phyloP scores from a whole-genome alignment of 1,140 invertebrate species.

The Cepaea nemoralis region DNA sequence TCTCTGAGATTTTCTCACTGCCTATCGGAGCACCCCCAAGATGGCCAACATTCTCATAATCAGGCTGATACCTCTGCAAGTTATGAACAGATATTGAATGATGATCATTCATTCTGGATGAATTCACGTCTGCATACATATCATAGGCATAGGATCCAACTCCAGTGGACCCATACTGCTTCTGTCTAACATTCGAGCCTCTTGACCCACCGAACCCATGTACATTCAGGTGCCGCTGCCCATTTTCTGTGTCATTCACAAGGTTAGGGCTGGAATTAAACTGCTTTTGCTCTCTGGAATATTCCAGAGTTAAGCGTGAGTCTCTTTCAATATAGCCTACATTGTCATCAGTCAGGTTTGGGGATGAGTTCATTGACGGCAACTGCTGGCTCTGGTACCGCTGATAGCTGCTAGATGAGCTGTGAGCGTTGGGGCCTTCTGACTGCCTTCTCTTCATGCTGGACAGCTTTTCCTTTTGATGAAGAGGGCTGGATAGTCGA shows the following conservation, averaged over 20 bases:
- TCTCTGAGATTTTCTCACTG: constrained; percentile 53
- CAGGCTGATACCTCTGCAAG: constrained; percentile 49
- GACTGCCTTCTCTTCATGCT: constrained; percentile 33
- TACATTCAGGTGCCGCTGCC: background rate
- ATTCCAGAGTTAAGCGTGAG: background rate
- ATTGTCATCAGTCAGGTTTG: constrained; percentile 49
- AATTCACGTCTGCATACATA: constrained; percentile 46
- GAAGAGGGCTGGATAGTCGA: background rate
- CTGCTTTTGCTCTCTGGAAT: background rate
- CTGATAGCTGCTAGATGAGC: background rate
- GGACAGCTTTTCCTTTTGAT: background rate
- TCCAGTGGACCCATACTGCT: constrained; percentile 32
- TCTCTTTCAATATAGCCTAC: constrained; percentile 14
- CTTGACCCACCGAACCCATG: background rate
- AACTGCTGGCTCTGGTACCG: constrained; percentile 46
- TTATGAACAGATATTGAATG: constrained; percentile 50
- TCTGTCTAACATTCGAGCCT: background rate
- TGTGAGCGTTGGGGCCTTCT: background rate
- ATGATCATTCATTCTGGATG: constrained; percentile 40
- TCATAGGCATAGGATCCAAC: constrained; percentile 42
- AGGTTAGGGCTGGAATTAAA: constrained; percentile 53
- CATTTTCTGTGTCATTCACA: constrained; percentile 39
- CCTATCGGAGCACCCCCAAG: constrained; percentile 35
- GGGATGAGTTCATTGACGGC: constrained; percentile 54
- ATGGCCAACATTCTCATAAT: constrained; percentile 47